Base-by-base conservation (phyloP, 2,888 invertebrate species). In the Hydrotaea diabolus region DNA sequence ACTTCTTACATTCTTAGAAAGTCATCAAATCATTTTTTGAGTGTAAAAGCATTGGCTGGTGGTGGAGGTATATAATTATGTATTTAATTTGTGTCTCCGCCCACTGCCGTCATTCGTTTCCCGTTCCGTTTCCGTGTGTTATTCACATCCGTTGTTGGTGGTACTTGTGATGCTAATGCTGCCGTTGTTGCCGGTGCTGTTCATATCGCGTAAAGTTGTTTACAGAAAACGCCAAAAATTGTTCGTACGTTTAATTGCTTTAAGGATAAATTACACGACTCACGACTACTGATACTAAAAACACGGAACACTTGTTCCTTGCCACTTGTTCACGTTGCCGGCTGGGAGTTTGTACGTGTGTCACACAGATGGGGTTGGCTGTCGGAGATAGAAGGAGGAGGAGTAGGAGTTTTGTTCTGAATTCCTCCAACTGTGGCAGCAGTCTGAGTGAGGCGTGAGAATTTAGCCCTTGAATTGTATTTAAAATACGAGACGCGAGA, bases 221-320 rank as follows among this genome's bases (percentile, higher is more conserved):
- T 77, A 77, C 80, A 80, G 82, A 74, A n/a, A 82, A 77, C 5
- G 77, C 77, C 80, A 80, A 82, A 81, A 83, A 66, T 66, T 78
- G 23, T 73, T 81, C 76, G 73, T 78, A 79, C 84, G 66, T 79
- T 85, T 82, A 85, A 85, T 85, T 85, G 81, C 82, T 85, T 76
- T 82, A 85, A 85, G 79, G 76, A 85, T 85, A 85, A 81, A 85
- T 85, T 81, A 85, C 82, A 85, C 76, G 78, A 73, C 72, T 76
- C 82, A 85, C 76, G 78, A 73, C 72, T 76, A 72, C 82, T 79
- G 82, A 85, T 85, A 77, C 72, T 79, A 73, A 66, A 64, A 66
- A 66, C 66, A 66, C 0, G 57, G 15, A 57, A 43, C 46, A 49
- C 21, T 43, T 74, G 46, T 76, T 83, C 49, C 72, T 79, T 84